Evolutionary conservation across 2,888 invertebrate genomes (phyloP).

Genomic region (Spialia ferax): DNA sequence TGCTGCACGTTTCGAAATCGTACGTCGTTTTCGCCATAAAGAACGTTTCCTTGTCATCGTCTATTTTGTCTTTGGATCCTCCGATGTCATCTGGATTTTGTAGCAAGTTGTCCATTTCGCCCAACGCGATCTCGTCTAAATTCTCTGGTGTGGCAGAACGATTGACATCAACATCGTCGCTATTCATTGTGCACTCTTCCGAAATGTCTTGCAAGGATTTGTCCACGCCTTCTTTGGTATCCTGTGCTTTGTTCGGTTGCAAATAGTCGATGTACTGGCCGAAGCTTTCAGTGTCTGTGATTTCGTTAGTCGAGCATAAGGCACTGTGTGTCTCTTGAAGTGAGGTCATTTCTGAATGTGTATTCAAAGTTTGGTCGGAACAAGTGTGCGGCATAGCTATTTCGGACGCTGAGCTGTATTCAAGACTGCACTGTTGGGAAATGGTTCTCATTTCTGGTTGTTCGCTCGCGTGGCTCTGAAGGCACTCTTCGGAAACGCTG

Average conservation of each 20-base stretch:
- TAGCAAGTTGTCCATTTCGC: slow-evolving; percentile 69
- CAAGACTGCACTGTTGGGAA: slow-evolving; percentile 90
- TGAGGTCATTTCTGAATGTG: slow-evolving; percentile 80
- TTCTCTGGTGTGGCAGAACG: slow-evolving; percentile 67
- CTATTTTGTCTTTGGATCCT: slow-evolving; percentile 69
- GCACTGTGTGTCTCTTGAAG: slow-evolving; percentile 82
- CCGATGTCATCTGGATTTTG: slow-evolving; percentile 59
- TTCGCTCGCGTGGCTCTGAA: slow-evolving; percentile 74
- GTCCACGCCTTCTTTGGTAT: slow-evolving; percentile 68
- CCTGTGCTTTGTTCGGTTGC: slow-evolving; percentile 69
- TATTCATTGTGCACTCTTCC: slow-evolving; percentile 80
- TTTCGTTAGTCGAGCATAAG: slow-evolving; percentile 81
- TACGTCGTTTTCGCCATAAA: slow-evolving; percentile 77
- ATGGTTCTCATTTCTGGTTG: slow-evolving; percentile 88
- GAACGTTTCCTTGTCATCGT: slow-evolving; percentile 73
- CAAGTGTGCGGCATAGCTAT: slow-evolving; percentile 83
- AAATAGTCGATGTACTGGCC: slow-evolving; percentile 81
- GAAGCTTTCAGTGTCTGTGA: slow-evolving; percentile 82
- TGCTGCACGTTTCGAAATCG: slow-evolving; percentile 80
- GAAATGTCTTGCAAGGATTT: slow-evolving; percentile 80
- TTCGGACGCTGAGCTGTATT: slow-evolving; percentile 88
- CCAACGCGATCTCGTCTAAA: slow-evolving; percentile 56
- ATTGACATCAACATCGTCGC: slow-evolving; percentile 74
- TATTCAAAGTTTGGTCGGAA: slow-evolving; percentile 82
- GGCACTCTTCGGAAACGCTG: slow-evolving; percentile 78